These are phyloP conservation scores for Myrmophylax atrothorax DNA, from an alignment of 2,113 vertebrate genomes.

Conservation along the genomic window DNA sequence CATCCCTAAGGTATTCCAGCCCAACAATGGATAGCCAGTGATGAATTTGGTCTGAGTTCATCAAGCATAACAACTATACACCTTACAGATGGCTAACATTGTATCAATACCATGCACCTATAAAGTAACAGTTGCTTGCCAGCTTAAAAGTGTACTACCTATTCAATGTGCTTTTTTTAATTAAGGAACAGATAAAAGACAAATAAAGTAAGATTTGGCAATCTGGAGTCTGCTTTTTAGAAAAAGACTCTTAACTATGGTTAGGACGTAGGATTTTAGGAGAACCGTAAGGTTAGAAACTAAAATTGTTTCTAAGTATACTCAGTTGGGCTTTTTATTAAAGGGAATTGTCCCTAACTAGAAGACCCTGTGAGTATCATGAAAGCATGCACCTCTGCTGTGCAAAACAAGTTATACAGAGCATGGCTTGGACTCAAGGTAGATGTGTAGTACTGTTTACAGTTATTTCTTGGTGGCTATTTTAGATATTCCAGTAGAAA, in stretches of 20 bases:
- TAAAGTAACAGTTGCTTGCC: background rate
- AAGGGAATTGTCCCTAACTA: background rate
- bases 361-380: background rate
- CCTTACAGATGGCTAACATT: background rate
- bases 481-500: background rate
- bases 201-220: background rate
- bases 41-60: background rate
- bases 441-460: background rate
- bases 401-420: background rate
- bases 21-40: background rate
- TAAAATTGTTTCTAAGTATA: background rate
- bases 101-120: background rate
- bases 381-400: background rate
- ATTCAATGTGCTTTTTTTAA: background rate
- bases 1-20: background rate
- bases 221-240: background rate
- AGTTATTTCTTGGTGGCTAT: background rate
- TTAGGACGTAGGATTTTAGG: background rate
- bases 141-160: background rate
- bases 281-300: background rate
- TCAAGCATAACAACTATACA: background rate
- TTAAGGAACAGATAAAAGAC: background rate
- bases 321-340: background rate
- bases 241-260: background rate
- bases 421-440: background rate